A percentile compares a stretch with the other conserved stretches of the same genome.
phyloP scores from a whole-genome alignment of 2,888 invertebrate genomes.

The Mythimna impura region DNA sequence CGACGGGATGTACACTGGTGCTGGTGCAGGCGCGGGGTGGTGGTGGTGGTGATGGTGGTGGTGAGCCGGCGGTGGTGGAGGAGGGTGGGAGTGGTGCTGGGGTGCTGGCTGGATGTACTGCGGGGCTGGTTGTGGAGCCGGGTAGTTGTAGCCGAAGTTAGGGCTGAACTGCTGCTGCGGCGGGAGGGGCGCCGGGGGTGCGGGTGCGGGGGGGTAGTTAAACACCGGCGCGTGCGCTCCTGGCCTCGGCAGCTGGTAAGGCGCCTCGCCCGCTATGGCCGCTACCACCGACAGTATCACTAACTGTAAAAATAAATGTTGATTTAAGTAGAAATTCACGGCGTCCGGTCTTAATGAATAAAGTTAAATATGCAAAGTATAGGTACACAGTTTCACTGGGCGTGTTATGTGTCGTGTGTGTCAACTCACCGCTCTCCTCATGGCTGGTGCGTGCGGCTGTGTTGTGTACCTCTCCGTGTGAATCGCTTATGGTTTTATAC shows the following conservation, averaged over 20 bases:
- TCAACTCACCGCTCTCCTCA: conserved; percentile 87
- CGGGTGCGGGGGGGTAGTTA: conserved; percentile 71
- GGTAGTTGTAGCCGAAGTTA: conserved; percentile 73
- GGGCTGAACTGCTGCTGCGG: conserved; percentile 64
- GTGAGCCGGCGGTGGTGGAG: conserved; percentile 54
- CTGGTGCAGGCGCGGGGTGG: conserved; percentile 20
- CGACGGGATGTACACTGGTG: conserved; percentile 39
- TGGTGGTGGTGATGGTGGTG: conserved; percentile 57
- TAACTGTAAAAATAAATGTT: conserved; percentile 76
- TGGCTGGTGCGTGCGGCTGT: conserved; percentile 78
- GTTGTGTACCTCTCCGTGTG: conserved; percentile 69
- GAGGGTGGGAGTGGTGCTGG: conserved; percentile 44
- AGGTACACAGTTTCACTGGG: conserved; percentile 79
- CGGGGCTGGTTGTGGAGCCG: conserved; percentile 68
- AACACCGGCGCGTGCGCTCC: conserved; percentile 74
- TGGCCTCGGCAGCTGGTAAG: conserved; percentile 84
- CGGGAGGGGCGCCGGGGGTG: conserved; percentile 66
- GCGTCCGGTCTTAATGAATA: conserved; percentile 59
- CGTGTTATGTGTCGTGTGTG: conserved; percentile 45
- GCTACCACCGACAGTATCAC: conserved; percentile 80
- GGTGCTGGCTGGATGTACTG: conserved; percentile 66
- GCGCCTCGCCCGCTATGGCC: conserved; percentile 82
- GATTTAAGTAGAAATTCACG: conserved; percentile 54
- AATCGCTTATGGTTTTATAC: conserved; percentile 80
- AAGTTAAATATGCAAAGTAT: conserved; percentile 66